Conservation (phyloP, 1,140 invertebrate species). For the Nebria ingens region DNA sequence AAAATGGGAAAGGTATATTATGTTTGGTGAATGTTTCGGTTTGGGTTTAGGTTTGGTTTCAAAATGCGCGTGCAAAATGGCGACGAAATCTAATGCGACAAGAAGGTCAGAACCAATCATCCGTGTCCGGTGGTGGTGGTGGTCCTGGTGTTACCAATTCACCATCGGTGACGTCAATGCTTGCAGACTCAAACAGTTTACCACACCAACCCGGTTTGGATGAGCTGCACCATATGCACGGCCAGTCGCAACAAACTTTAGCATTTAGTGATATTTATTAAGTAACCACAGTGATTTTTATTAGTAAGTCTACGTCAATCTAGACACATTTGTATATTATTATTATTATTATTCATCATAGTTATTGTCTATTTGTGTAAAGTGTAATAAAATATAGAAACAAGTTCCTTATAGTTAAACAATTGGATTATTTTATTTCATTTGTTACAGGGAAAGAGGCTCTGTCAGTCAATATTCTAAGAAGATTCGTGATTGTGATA, state of each 20-base stretch:
- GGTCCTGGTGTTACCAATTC: constrained; percentile 35
- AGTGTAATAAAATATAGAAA: no score
- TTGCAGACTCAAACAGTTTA: constrained; percentile 21
- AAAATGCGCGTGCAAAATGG: constrained; percentile 95
- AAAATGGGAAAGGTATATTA: no score
- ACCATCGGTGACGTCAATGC: constrained; percentile 29
- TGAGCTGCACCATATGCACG: constrained; percentile 30
- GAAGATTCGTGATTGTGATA: no score
- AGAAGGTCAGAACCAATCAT: constrained; percentile 38
- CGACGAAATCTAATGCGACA: constrained; percentile 73
- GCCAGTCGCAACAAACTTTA: constrained; percentile 22
- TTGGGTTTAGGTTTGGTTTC: constrained; percentile 86
- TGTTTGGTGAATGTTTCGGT: constrained; percentile 10
- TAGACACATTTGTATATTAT: no score
- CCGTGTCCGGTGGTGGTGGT: not conserved
- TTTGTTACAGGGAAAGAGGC: no score
- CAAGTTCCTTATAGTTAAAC: no score
- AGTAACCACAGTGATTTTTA: constrained; percentile 11
- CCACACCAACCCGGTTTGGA: constrained; percentile 28
- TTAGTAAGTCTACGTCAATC: constrained; percentile 7
- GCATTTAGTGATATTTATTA: constrained; percentile 34
- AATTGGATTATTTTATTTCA: no score
- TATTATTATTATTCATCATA: no score
- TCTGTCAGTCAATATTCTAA: no score
- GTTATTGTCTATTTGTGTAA: no score